Evolutionary conservation across 2,888 invertebrate species (phyloP).

Genomic region (Nomada flava): DNA sequence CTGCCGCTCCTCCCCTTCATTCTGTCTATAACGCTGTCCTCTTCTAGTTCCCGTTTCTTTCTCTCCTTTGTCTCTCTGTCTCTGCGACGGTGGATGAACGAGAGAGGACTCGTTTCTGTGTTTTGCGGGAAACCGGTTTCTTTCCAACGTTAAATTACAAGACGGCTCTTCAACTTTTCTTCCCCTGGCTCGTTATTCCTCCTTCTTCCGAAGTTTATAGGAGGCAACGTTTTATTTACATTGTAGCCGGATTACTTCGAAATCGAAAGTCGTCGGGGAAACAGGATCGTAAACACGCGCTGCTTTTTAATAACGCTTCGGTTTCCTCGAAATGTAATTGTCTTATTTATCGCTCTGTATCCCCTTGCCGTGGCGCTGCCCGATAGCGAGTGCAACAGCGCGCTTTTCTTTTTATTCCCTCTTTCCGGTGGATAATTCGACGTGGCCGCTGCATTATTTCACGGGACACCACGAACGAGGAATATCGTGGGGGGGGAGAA

Average conservation of each 20-base stretch:
- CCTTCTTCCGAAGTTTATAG: constrained; percentile 54
- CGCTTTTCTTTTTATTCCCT: constrained; percentile 11
- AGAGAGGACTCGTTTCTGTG: constrained; percentile 61
- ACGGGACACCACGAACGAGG: constrained; percentile 33
- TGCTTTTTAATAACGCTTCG: constrained; percentile 39
- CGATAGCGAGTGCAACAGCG: neutral
- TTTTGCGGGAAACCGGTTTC: constrained; percentile 82
- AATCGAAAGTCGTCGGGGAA: constrained; percentile 53
- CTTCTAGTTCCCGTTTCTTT: neutral
- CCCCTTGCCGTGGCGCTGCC: neutral
- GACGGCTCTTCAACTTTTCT: constrained; percentile 73
- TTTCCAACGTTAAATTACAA: constrained; percentile 77
- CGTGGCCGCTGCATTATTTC: constrained; percentile 29
- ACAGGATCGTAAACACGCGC: constrained; percentile 52
- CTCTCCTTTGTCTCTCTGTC: constrained; percentile 17
- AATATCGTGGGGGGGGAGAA: constrained; percentile 6
- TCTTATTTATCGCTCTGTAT: constrained; percentile 17
- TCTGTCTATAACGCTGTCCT: constrained; percentile 2
- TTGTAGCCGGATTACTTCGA: constrained; percentile 44
- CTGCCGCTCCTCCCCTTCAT: neutral
- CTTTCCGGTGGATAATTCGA: constrained; percentile 35
- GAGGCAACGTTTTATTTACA: constrained; percentile 57
- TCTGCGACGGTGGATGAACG: constrained; percentile 48
- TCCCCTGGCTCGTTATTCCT: constrained; percentile 59
- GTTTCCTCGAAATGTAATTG: constrained; percentile 37